Percentiles rank a stretch among this genome's conserved stretches.
Conservation (phyloP, 2,888 invertebrate species). For the Omphaloscelis lunosa region DNA sequence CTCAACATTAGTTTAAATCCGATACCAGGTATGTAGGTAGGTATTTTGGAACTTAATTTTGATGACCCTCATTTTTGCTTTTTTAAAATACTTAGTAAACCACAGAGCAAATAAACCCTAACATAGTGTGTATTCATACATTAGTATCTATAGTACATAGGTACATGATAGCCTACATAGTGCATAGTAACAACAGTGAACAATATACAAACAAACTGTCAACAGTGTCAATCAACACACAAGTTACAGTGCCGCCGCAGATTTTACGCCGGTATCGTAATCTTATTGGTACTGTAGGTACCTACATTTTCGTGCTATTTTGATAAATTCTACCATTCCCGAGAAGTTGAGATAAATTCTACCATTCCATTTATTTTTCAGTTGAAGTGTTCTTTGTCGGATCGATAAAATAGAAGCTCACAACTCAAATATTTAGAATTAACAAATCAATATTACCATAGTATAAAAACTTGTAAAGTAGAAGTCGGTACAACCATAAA, state of each 20-base stretch:
- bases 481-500: background rate
- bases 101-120: background rate
- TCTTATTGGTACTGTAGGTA: background rate
- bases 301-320: background rate
- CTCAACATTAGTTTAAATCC: background rate
- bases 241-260: background rate
- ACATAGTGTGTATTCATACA: background rate
- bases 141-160: background rate
- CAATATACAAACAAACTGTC: conserved; percentile 18
- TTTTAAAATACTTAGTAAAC: background rate
- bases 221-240: conserved; percentile 25
- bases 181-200: conserved; percentile 17
- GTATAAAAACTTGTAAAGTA: background rate
- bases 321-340: conserved; percentile 14
- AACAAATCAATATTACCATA: background rate
- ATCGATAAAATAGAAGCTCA: no score
- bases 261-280: background rate
- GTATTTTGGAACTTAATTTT: background rate
- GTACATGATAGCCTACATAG: background rate
- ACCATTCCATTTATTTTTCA: background rate
- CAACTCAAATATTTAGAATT: background rate
- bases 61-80: no score
- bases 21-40: background rate
- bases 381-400: background rate
- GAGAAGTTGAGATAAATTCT: conserved; percentile 19